Base-by-base conservation (phyloP, 1,140 invertebrate genomes). In the Aphis craccivora region DNA sequence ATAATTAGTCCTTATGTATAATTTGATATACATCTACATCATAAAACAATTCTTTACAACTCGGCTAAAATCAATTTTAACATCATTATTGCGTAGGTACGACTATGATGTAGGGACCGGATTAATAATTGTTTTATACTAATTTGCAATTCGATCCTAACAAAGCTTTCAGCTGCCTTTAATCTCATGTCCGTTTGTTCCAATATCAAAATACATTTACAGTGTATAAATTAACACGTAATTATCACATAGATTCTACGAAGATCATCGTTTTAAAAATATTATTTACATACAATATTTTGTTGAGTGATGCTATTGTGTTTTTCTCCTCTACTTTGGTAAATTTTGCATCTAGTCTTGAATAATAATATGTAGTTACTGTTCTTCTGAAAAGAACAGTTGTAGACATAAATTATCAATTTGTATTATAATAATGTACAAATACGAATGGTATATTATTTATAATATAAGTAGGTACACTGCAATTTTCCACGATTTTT, bases 101-200 rank as follows among this genome's bases (percentile, higher is more conserved):
- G 30, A 76, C n/a, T 76, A n/a, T 76, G 60, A n/a, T 76, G 60
- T 67, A n/a, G 60, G 60, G 30, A 76, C 1, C 14, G 0, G n/a
- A 76, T 76, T 76, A 76, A 76, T 76, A 76, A 76, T 76, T 76
- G 30, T 76, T 76, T n/a, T n/a, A 76, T 76, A 76, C 60, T 76
- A 76, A 76, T 76, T 76, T 76, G 60, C 30, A 76, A 76, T 76
- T 76, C 60, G 14, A 76, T 76, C 30, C 30, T 76, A n/a, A 76
- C n/a, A 76, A 76, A 76, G 60, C 60, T n/a, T 76, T 76, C 60
- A 76, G 60, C 14, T 76, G 60, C 60, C 18, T 76, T 76, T 76
- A 76, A 76, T 76, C 60, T 76, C n/a, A 35, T 76, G 14, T 35
- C 60, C 60, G n/a, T 76, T 76, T n/a, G 6, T n/a, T 76, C 30